These are phyloP conservation scores for Cenopis cana DNA, from an alignment of 2,888 invertebrate genomes.

Conservation along the genomic window DNA sequence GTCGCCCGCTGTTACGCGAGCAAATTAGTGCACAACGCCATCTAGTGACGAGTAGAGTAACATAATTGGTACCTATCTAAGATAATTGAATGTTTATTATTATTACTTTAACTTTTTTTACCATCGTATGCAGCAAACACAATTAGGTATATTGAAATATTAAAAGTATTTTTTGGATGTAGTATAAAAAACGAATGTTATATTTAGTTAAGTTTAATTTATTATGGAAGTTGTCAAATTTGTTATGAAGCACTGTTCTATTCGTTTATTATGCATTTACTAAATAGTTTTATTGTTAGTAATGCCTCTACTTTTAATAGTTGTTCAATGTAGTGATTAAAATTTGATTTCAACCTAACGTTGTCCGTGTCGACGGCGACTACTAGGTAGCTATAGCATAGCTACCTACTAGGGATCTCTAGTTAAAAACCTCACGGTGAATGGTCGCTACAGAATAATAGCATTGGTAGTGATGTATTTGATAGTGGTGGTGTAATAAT, in stretches of 20 bases:
- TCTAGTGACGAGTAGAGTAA: slow-evolving; percentile 3
- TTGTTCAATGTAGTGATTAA: background rate
- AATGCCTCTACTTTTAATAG: background rate
- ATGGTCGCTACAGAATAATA: background rate
- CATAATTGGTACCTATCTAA: background rate
- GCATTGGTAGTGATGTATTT: background rate
- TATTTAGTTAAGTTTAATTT: background rate
- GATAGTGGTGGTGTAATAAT: background rate
- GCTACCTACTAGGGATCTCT: background rate
- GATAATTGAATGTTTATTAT: background rate
- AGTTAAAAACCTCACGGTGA: background rate
- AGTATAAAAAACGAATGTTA: no score
- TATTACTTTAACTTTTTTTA: background rate
- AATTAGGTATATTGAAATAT: background rate
- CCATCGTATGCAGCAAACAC: background rate
- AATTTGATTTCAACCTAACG: background rate
- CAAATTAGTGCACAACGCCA: slow-evolving; percentile 5
- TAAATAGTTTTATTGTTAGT: background rate
- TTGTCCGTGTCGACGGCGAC: background rate
- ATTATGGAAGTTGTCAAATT: background rate
- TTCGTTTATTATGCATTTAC: background rate
- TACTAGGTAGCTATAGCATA: no score
- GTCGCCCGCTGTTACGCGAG: slow-evolving; percentile 6
- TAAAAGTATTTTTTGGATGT: no score
- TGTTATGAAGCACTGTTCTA: background rate